Conservation (phyloP, 2,113 vertebrate genomes). For the Pterocles orientalis region DNA sequence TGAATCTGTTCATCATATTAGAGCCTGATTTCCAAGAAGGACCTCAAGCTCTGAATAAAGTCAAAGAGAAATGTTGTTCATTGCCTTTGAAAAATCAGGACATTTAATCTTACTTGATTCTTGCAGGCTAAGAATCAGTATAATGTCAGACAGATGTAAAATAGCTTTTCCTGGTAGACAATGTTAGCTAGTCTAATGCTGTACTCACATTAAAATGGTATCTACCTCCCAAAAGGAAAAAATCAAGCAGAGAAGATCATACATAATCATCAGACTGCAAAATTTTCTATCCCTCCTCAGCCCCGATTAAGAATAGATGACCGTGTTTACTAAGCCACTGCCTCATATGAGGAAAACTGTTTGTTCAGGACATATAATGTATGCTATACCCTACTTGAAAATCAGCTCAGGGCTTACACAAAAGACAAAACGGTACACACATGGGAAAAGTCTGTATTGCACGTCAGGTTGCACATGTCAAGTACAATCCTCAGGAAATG, state of each 20-base stretch:
- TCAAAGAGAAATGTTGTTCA: not conserved
- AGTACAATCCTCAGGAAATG: not conserved
- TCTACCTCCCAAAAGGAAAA: not conserved
- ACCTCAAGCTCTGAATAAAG: not conserved
- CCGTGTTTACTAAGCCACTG: not conserved
- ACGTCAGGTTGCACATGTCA: not conserved
- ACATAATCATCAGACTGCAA: not conserved
- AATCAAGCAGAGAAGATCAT: not conserved
- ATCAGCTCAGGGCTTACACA: not conserved
- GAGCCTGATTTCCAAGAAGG: not conserved
- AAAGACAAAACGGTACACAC: not conserved
- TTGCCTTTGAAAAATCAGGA: not conserved
- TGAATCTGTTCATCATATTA: not conserved
- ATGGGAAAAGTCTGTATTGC: not conserved
- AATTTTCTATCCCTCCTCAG: not conserved
- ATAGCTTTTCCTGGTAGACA: not conserved
- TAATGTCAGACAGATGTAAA: not conserved
- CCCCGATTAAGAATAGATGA: not conserved
- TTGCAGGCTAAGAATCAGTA: not conserved
- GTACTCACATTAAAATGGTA: not conserved
- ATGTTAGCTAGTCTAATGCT: not conserved
- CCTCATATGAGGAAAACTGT: not conserved
- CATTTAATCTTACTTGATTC: not conserved
- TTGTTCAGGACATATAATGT: not conserved
- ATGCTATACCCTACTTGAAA: not conserved